phyloP scores from a whole-genome alignment of 2,113 vertebrate genomes.

The Chinchilla lanigera region DNA sequence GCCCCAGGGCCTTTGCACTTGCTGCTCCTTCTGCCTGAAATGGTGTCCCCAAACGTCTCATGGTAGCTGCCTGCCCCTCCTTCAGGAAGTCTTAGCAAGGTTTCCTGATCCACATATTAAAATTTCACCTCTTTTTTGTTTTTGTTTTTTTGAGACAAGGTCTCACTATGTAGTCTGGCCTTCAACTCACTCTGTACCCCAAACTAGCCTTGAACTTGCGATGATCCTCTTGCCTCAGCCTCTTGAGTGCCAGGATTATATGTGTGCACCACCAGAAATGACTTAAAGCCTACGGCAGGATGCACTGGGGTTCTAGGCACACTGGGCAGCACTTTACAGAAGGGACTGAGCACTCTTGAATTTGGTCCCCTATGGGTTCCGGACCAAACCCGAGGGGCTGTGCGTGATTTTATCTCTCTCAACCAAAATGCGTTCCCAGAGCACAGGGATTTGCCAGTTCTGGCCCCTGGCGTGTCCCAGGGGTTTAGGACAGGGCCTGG shows the following conservation, averaged over 20 bases:
- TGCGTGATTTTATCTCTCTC: neutral
- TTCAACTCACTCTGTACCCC: neutral
- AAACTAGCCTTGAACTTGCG: neutral
- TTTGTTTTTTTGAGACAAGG: neutral
- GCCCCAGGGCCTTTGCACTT: neutral
- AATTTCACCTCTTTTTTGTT: neutral
- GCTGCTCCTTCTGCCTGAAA: neutral
- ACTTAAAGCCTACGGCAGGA: neutral
- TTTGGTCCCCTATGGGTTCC: neutral
- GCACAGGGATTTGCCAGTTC: neutral
- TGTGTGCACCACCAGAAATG: neutral
- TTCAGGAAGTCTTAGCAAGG: neutral
- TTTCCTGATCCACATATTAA: neutral
- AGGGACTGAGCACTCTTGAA: neutral
- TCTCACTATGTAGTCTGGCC: neutral
- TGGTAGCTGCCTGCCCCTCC: neutral
- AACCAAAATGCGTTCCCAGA: neutral
- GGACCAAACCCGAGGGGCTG: too few relatives aligned
- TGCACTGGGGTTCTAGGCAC: neutral
- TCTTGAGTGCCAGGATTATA: neutral
- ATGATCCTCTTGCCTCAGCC: neutral
- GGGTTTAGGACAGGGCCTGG: neutral
- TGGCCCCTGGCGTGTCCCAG: neutral
- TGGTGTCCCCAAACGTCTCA: neutral
- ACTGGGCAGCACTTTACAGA: neutral